phyloP scores from a whole-genome alignment of 2,888 invertebrate genomes.

The Drosophila longiperda region DNA sequence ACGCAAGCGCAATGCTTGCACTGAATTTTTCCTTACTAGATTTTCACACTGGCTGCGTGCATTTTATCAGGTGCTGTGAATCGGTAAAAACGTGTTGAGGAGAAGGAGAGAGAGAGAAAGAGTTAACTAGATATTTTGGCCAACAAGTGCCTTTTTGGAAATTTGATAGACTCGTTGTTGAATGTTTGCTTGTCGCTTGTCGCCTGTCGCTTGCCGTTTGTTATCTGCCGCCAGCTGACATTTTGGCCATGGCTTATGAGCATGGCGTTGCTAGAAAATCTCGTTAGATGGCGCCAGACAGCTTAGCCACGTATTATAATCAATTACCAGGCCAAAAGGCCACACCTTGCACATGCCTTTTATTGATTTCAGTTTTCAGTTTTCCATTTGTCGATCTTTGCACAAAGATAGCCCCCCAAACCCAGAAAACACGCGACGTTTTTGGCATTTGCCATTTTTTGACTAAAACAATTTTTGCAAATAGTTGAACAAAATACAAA shows the following conservation, averaged over 20 bases:
- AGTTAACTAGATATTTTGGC: constrained; percentile 25
- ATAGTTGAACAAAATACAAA: constrained; percentile 24
- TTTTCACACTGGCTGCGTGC: constrained; percentile 41
- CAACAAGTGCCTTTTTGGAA: constrained; percentile 69
- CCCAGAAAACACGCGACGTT: constrained; percentile 65
- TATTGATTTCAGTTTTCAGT: constrained; percentile 58
- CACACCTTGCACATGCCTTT: constrained; percentile 69
- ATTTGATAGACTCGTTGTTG: constrained; percentile 70
- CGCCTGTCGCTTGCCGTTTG: constrained; percentile 32
- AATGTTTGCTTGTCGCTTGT: constrained; percentile 36
- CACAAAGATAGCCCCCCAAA: constrained; percentile 57
- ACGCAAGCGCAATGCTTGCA: constrained; percentile 54
- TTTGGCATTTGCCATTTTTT: constrained; percentile 65
- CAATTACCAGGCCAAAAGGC: constrained; percentile 65
- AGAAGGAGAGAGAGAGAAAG: background rate
- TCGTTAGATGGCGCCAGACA: constrained; percentile 67
- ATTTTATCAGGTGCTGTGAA: constrained; percentile 60
- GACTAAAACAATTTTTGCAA: constrained; percentile 45
- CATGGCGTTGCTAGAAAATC: constrained; percentile 32
- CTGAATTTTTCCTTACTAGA: constrained; percentile 29
- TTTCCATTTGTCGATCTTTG: constrained; percentile 57
- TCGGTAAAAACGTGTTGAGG: constrained; percentile 48
- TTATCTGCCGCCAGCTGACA: constrained; percentile 53
- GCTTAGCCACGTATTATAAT: constrained; percentile 63
- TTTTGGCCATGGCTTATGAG: constrained; percentile 55